Conservation (phyloP, 2,797 vertebrate species). For the Hydrolagus colliei region DNA sequence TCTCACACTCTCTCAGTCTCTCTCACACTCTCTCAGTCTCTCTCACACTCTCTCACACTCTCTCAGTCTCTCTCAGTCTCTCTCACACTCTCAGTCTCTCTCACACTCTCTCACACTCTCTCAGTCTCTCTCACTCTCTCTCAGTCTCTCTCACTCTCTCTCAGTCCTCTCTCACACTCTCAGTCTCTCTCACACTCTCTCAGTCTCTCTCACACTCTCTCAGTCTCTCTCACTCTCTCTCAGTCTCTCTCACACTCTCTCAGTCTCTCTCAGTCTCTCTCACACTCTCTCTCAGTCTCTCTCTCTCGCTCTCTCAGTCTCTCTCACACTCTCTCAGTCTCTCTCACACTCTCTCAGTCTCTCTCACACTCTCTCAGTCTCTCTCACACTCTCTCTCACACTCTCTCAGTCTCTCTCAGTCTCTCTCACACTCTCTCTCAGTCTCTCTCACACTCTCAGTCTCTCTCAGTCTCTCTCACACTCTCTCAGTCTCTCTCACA, state of each 20-base stretch:
- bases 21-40: background rate
- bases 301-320: too few relatives aligned
- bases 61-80: background rate
- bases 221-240: background rate
- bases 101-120: slow-evolving; percentile 6
- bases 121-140: background rate
- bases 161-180: background rate
- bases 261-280: background rate
- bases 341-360: background rate
- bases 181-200: background rate
- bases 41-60: background rate
- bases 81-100: background rate
- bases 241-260: background rate
- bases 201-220: background rate
- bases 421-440: background rate
- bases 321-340: background rate
- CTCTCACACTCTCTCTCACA: background rate
- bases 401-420: background rate
- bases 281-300: too few relatives aligned
- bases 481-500: background rate
- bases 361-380: background rate
- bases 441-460: background rate
- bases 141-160: too few relatives aligned
- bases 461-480: background rate
- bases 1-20: background rate